phyloP scores from a whole-genome alignment of 1,140 invertebrate species.

The Daktulosphaira vitifoliae region DNA sequence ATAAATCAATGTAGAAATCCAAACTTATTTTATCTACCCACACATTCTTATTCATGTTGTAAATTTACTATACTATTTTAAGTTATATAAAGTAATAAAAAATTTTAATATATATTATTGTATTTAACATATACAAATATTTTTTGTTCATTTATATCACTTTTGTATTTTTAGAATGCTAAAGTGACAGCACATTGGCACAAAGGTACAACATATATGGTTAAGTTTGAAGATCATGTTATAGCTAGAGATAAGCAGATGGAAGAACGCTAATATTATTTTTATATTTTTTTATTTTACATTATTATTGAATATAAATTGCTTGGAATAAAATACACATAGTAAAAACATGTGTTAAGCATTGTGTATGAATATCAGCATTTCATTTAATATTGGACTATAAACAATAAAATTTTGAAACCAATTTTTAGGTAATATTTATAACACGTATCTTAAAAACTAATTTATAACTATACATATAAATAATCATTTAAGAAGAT shows the following conservation, averaged over 20 bases:
- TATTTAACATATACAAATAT: too few species aligned
- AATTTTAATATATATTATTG: too few species aligned
- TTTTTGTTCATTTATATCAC: too few species aligned
- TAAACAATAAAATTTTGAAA: constrained; percentile 19
- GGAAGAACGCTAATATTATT: constrained; percentile 63
- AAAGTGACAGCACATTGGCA: constrained; percentile 98
- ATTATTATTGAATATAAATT: background rate
- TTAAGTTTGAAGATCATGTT: constrained; percentile 94
- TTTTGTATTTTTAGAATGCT: constrained; percentile 62
- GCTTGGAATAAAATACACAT: constrained; percentile 3
- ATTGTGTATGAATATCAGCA: too few species aligned
- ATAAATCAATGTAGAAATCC: too few species aligned
- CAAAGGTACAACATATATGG: constrained; percentile 98
- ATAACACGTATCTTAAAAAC: constrained; percentile 13
- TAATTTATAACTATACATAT: constrained; percentile 6
- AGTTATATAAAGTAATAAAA: too few species aligned
- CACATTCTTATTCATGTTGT: too few species aligned
- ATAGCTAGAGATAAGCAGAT: constrained; percentile 85
- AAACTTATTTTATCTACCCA: too few species aligned
- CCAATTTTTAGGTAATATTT: constrained; percentile 10
- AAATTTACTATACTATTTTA: too few species aligned
- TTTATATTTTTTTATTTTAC: background rate
- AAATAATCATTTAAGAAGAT: constrained; percentile 12
- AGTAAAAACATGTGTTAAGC: background rate
- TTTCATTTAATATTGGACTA: too few species aligned